Conservation (phyloP, 2,797 vertebrate genomes). For the Diplodus sargus region DNA sequence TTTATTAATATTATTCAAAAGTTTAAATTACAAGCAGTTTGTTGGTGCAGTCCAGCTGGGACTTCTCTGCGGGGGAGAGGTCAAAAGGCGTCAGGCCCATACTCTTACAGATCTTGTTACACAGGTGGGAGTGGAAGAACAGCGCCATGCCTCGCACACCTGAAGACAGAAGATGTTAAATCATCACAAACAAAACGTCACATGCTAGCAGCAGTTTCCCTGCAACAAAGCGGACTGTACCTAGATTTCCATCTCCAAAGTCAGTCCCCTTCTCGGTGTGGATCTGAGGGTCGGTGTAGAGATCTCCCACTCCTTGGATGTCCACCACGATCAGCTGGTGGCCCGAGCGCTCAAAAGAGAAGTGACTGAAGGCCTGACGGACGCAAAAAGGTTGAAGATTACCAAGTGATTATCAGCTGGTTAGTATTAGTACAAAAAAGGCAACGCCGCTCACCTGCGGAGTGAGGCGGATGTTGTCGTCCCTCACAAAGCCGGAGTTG, state of each 20-base stretch:
- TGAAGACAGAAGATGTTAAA: constrained; percentile 58
- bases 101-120: constrained; percentile 96
- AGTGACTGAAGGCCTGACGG: constrained; percentile 95
- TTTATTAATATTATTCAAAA: constrained; percentile 8
- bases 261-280: constrained; percentile 94
- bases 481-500: constrained; percentile 97
- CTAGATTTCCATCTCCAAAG: constrained; percentile 97
- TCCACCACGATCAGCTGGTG: constrained; percentile 98
- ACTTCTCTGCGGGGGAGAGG: constrained; percentile 88
- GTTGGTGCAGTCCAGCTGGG: constrained; percentile 89
- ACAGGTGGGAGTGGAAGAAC: constrained; percentile 97
- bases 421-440: background rate
- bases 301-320: constrained; percentile 98
- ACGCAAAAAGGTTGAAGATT: background rate
- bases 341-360: constrained; percentile 95
- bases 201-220: background rate
- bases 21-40: constrained; percentile 90
- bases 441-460: constrained; percentile 88
- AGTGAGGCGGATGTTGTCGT: constrained; percentile 95
- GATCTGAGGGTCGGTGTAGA: constrained; percentile 99
- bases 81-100: constrained; percentile 95
- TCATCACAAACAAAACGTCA: background rate
- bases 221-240: constrained; percentile 74
- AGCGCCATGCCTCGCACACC: constrained; percentile 98
- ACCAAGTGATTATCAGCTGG: background rate